Evolutionary conservation across 2,888 invertebrate species (phyloP).

Genomic region (Drosophila neotestacea): DNA sequence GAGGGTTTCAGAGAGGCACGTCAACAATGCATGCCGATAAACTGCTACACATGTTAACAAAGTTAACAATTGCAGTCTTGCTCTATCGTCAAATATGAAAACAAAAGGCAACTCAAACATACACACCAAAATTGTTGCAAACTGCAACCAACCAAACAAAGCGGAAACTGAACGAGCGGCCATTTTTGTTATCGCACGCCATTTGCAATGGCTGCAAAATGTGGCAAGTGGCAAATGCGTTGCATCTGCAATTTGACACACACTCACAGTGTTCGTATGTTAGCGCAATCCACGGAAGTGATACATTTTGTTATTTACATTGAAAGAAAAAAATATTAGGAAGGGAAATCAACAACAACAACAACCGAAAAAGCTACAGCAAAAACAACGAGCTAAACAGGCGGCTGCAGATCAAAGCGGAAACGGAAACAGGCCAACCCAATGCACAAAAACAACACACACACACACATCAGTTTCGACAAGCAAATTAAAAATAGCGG

Average conservation of each 20-base stretch:
- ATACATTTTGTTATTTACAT: slow-evolving; percentile 69
- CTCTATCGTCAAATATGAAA: slow-evolving; percentile 40
- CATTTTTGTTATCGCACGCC: slow-evolving; percentile 79
- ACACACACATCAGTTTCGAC: slow-evolving; percentile 54
- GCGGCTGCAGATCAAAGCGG: slow-evolving; percentile 50
- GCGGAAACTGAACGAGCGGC: slow-evolving; percentile 73
- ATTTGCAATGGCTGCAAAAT: slow-evolving; percentile 62
- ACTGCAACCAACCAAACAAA: slow-evolving; percentile 68
- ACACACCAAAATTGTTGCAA: slow-evolving; percentile 54
- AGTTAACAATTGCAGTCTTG: slow-evolving; percentile 59
- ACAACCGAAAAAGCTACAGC: slow-evolving; percentile 31
- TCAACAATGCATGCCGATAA: slow-evolving; percentile 70
- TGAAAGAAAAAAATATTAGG: slow-evolving; percentile 17
- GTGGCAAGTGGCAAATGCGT: slow-evolving; percentile 45
- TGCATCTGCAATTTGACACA: slow-evolving; percentile 31
- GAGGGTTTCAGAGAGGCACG: neutral
- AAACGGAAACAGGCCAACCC: slow-evolving; percentile 66
- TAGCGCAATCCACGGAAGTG: slow-evolving; percentile 39
- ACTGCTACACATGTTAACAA: slow-evolving; percentile 80
- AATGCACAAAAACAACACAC: slow-evolving; percentile 40
- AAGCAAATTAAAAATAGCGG: slow-evolving; percentile 74
- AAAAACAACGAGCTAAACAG: slow-evolving; percentile 37
- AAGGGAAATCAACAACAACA: slow-evolving; percentile 21
- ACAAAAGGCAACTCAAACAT: slow-evolving; percentile 37
- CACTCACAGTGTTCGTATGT: neutral